A percentile compares a stretch with the other conserved stretches of the same genome.
Evolutionary conservation across 2,113 vertebrate genomes (phyloP).

Genomic region (Ptilorrhoa leucosticta): DNA sequence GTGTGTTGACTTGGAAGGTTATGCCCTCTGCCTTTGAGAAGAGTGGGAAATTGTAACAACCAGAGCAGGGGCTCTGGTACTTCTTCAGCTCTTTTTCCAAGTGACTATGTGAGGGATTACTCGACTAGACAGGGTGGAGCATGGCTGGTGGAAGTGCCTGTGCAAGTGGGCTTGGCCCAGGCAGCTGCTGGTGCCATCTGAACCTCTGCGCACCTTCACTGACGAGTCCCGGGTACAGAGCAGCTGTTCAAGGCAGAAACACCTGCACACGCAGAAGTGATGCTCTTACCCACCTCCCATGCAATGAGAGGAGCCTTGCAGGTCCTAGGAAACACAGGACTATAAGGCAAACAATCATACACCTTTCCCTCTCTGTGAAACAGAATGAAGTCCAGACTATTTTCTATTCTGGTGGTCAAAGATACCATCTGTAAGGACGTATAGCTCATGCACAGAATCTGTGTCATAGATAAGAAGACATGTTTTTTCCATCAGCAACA

Average conservation of each 20-base stretch:
- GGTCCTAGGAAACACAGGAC: background rate
- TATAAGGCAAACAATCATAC: background rate
- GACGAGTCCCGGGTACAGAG: rapidly evolving
- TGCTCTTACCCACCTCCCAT: background rate
- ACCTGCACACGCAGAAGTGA: rapidly evolving
- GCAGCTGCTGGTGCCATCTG: background rate
- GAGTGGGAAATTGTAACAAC: background rate
- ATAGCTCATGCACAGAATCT: background rate
- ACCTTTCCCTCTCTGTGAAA: background rate
- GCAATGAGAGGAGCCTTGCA: background rate
- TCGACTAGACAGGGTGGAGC: rapidly evolving
- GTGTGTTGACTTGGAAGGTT: background rate
- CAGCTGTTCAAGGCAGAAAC: background rate
- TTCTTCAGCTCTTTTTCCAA: background rate
- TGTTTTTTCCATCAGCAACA: background rate
- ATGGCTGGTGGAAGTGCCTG: background rate
- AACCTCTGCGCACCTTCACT: background rate
- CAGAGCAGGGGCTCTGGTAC: background rate
- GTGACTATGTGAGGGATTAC: background rate
- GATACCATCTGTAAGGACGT: background rate
- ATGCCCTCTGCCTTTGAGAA: background rate
- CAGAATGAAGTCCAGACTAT: background rate
- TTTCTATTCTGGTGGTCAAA: background rate
- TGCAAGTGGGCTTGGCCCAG: background rate
- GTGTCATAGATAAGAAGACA: background rate